Base-by-base conservation (phyloP, 2,113 vertebrate genomes). In the Carassius carassius region DNA sequence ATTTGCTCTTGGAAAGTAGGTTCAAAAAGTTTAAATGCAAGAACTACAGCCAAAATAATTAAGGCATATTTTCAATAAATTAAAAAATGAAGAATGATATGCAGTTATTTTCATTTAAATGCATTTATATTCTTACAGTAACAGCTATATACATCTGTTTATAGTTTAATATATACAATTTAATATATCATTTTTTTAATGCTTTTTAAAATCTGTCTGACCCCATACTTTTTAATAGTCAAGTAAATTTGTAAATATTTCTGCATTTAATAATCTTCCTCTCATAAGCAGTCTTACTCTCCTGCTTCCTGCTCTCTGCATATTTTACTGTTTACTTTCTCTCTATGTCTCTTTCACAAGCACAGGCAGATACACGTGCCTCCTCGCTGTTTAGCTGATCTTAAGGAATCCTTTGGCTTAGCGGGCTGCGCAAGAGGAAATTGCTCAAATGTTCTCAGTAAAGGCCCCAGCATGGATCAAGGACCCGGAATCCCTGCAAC, bases 391-490 rank as follows among this genome's bases (percentile, higher is more conserved):
- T 77, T 85, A 78, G n/a, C 44, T 25, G 74, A 70, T 85, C 78
- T 81, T 81, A 51, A 82, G 2, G 54, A 80, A 85, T 60, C 83
- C 79, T 21, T 25, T 84, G 81, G 89, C 73, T 87, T 81, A 84
- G 49, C 41, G n/a, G 81, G 78, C 47, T 84, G 76, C 44, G 56
- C 44, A 65, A 74, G 82, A 90, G 89, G 90, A 93, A 91, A 91
- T 92, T 92, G 86, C 88, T 92, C 88, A 92, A 87, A 89, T 85
- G 88, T 86, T 91, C 87, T 84, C 77, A 76, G 41, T 74, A 84
- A 91, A 86, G 25, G 78, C 35, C 37, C 76, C 75, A 56, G 60
- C 54, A 75, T 88, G 35, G 56, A 86, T 86, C 54, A 81, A 32
- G 73, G 84, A 8, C 81, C 44, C 75, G 69, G 80, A 85, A 7